Evolutionary conservation across 2,797 vertebrate genomes (phyloP), one percentile per base, ranked within the genome.

Genomic region (Parotocinclus haroldoi): DNA sequence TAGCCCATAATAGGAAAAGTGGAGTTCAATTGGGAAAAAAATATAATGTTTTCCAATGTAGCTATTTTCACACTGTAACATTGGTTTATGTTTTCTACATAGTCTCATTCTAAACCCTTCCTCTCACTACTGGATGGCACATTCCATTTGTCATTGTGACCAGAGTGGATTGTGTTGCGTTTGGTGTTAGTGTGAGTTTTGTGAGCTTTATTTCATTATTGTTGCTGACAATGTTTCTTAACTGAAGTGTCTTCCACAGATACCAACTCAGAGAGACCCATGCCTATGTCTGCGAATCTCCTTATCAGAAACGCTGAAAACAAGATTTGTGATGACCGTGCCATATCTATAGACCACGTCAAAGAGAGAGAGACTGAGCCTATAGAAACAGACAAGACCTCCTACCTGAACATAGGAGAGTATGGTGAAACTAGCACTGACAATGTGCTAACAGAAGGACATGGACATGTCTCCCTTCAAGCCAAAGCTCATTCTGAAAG

Each of bases 131-230:
- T 83, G 88, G 83, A 86, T 91, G 91, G 89, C 83, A 85, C 86
- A 88, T 92, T 91, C 83, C 96, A 98, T 98, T 90, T 89, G 93
- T 96, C 87, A 84, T 76, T 92, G 92, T 94, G 89, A 86, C 48
- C 77, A 76, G 73, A 80, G 75, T 83, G 78, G 63, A 68, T 84
- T 85, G 85, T 81, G 74, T 82, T 85, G 74, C 77, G 69, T 86
- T 82, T 82, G 40, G 60, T 85, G 75, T 86, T 78, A 53, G 75
- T 49, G 64, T n/a, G 63, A 13, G 40, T 17, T 71, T 70, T 9
- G 2, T 67, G 40, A 2, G 14, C 27, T 27, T 27, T 27, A 17
- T 14, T 1, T 66, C 75, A 39, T 2, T 13, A 6, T 36, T 27
- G 10, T 10, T 63, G 48, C 50, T 79, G 42, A 76, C 52, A 2